phyloP scores from a whole-genome alignment of 2,888 invertebrate genomes.

The Achlya flavicornis region DNA sequence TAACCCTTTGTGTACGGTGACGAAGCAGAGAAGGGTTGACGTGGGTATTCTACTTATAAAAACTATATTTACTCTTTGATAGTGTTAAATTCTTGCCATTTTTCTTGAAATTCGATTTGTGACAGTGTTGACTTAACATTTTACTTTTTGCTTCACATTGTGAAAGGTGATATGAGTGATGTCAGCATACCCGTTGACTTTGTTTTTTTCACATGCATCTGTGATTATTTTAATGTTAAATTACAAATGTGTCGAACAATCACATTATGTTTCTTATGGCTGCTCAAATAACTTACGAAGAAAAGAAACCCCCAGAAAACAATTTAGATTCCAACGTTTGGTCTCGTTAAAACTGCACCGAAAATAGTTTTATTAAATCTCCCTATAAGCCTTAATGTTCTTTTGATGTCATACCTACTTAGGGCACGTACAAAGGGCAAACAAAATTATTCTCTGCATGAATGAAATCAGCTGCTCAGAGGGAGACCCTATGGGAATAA shows the following conservation, averaged over 20 bases:
- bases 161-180: neutral
- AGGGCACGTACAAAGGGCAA: constrained; percentile 19
- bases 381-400: constrained; percentile 14
- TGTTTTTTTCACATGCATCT: neutral
- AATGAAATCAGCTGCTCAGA: constrained; percentile 72
- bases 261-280: neutral
- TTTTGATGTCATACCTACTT: constrained; percentile 17
- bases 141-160: constrained; percentile 15
- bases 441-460: constrained; percentile 38
- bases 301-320: neutral
- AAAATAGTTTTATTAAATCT: neutral
- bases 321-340: neutral
- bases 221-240: neutral
- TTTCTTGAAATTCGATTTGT: constrained; percentile 51
- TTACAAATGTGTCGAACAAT: neutral
- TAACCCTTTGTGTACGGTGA: constrained; percentile 54
- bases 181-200: neutral
- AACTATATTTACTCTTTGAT: constrained; percentile 22
- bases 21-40: constrained; percentile 64
- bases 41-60: constrained; percentile 31
- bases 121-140: constrained; percentile 21
- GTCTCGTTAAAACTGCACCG: neutral
- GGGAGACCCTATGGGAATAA: constrained; percentile 53
- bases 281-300: neutral
- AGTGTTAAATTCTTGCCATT: constrained; percentile 41